Evolutionary conservation across 2,113 vertebrate species (phyloP).

Genomic region (Xiphophorus couchianus): DNA sequence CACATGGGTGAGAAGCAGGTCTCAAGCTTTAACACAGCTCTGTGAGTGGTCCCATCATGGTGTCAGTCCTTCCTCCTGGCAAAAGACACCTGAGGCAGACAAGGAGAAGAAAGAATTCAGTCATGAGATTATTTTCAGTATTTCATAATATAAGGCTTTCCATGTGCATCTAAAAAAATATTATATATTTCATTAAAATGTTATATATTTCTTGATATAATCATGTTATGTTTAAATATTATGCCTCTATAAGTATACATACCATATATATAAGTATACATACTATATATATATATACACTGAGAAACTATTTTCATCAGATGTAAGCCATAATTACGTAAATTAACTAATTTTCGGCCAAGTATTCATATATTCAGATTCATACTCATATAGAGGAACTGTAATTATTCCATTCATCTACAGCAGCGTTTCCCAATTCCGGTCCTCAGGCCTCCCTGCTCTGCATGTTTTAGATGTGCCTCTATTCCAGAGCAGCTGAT

Average conservation of each 20-base stretch:
- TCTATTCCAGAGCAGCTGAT: too few species aligned
- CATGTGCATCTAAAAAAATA: neutral
- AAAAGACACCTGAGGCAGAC: slow-evolving; percentile 56
- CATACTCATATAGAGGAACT: neutral
- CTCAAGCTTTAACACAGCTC: slow-evolving; percentile 40
- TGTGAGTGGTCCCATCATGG: slow-evolving; percentile 53
- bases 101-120: slow-evolving; percentile 8
- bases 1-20: slow-evolving; percentile 63
- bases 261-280: too few species aligned
- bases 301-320: too few species aligned
- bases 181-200: neutral
- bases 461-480: too few species aligned
- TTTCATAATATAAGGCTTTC: neutral
- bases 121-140: neutral
- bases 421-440: too few species aligned
- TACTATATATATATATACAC: too few species aligned
- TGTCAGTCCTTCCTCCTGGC: slow-evolving; percentile 32
- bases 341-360: too few species aligned
- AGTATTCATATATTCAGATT: neutral
- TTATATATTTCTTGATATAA: too few species aligned
- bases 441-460: too few species aligned
- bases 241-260: too few species aligned
- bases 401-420: neutral
- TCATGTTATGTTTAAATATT: too few species aligned
- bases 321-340: neutral